Evolutionary conservation across 2,888 invertebrate genomes (phyloP).

Genomic region (Acanthopleura granulata): DNA sequence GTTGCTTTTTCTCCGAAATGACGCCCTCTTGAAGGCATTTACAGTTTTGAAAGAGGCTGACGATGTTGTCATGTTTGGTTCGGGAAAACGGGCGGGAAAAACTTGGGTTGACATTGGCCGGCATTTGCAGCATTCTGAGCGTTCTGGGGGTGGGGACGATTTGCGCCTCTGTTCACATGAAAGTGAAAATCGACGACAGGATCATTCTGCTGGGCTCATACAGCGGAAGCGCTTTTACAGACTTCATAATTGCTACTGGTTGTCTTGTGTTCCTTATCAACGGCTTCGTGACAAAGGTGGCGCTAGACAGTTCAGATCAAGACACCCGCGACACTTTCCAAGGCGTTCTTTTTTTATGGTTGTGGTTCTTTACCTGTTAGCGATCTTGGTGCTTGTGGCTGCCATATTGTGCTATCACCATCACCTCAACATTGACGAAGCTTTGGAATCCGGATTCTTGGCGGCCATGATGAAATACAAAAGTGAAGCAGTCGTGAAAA

Average conservation of each 20-base stretch:
- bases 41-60: too few relatives aligned
- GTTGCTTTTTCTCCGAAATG: too few relatives aligned
- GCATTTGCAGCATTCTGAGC: constrained; percentile 34
- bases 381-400: constrained; percentile 36
- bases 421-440: constrained; percentile 35
- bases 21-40: too few relatives aligned
- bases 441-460: constrained; percentile 41
- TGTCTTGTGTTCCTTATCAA: constrained; percentile 38
- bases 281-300: constrained; percentile 37
- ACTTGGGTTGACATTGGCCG: constrained; percentile 35
- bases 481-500: constrained; percentile 41
- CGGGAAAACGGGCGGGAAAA: constrained; percentile 40
- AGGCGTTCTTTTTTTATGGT: constrained; percentile 36
- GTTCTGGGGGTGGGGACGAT: constrained; percentile 36
- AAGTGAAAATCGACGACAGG: constrained; percentile 40
- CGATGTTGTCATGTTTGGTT: too few relatives aligned
- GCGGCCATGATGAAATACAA: constrained; percentile 52
- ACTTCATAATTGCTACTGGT: constrained; percentile 42
- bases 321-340: constrained; percentile 37
- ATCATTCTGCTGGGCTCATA: constrained; percentile 44
- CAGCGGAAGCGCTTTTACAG: constrained; percentile 40
- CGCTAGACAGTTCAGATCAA: constrained; percentile 38
- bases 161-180: constrained; percentile 39
- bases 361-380: constrained; percentile 34
- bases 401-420: constrained; percentile 40